A percentile compares a stretch with the other conserved stretches of the same genome.
Conservation (phyloP, 2,113 vertebrate species). For the Panthera leo region DNA sequence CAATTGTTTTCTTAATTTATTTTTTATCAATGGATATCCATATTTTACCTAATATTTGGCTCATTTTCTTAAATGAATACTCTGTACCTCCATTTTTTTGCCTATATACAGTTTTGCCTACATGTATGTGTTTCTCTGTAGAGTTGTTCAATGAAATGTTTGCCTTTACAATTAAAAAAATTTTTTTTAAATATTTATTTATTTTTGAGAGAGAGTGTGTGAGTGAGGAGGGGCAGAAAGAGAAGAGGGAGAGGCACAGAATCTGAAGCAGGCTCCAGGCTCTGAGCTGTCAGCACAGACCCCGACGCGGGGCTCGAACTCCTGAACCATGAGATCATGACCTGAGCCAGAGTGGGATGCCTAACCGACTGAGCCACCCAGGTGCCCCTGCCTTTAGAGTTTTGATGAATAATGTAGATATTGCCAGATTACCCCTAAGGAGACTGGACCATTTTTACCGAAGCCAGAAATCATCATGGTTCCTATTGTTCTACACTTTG, state of each 20-base stretch:
- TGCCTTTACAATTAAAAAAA: neutral
- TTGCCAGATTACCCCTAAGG: neutral
- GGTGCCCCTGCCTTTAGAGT: neutral
- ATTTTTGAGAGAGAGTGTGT: neutral
- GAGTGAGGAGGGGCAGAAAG: neutral
- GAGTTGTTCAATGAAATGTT: neutral
- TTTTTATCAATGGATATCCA: neutral
- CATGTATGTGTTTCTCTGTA: neutral
- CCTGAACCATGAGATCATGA: neutral
- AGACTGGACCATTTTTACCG: neutral
- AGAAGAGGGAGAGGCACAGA: neutral
- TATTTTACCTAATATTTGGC: neutral
- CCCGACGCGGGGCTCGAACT: accelerated
- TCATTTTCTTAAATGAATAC: neutral
- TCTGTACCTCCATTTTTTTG: neutral
- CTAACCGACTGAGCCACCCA: neutral
- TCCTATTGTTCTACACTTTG: neutral
- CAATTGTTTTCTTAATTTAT: neutral
- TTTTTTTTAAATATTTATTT: neutral
- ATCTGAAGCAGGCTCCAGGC: no score
- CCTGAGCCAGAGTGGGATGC: neutral
- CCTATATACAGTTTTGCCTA: neutral
- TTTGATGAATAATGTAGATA: neutral
- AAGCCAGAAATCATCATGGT: neutral
- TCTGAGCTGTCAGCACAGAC: neutral